Base-by-base conservation (phyloP, 2,797 vertebrate species). In the Neostethus bicornis region DNA sequence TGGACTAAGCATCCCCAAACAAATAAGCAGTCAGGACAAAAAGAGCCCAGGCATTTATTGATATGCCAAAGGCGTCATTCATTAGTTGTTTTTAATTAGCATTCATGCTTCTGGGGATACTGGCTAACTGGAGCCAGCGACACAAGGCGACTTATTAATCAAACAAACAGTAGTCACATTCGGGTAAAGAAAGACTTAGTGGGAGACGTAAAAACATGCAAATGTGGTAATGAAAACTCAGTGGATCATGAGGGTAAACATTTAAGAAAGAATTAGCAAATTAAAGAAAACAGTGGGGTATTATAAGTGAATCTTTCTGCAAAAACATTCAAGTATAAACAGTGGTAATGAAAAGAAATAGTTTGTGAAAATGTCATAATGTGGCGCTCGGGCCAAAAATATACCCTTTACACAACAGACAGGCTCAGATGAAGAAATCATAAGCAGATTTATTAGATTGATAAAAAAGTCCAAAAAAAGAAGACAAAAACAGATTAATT, bases 41-140 rank as follows among this genome's bases (percentile, higher is more conserved):
- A 50, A 46, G 54, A 35, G 32, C 4, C 0, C 35, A 23, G 34
- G 55, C 28, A 64, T 51, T 63, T 64, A 79, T 84, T 85, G 74
- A 86, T 75, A 85, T 85, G 79, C 73, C 75, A 79, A 81, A 80
- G 57, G 39, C 16, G 57, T 60, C 29, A 61, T 80, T 87, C 73
- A 75, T 84, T 84, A 84, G 74, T 70, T 31, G 63, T 47, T 67
- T 81, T 85, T 82, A 85, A 84, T 88, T 77, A 85, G 67, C 28
- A 2, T 34, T 51, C 51, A 37, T 55, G 69, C 67, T 51, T 69
- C 73, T 72, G 49, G 56, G 57, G 59, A 77, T 73, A 29, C 48
- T 60, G 65, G 61, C 46, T 57, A 66, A 70, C 72, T 61, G 58
- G 50, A 59, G 62, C 47, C 50, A 77, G 51, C 51, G 46, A 57